phyloP scores from a whole-genome alignment of 2,113 vertebrate genomes.

The Daboia siamensis region DNA sequence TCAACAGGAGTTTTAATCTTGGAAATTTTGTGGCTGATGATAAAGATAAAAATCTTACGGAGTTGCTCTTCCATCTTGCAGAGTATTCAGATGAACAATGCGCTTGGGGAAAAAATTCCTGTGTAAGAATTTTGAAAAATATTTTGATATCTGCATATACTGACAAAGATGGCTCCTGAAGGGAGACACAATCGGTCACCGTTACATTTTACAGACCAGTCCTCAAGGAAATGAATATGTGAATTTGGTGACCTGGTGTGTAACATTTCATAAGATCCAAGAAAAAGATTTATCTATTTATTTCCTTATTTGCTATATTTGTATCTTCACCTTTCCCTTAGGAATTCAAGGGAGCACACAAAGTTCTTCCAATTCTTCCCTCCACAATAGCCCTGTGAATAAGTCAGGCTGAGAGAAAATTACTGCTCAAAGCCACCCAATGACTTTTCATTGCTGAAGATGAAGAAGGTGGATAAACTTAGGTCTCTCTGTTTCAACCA shows the following conservation, averaged over 20 bases:
- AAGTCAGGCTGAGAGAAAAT: not conserved
- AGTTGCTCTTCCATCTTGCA: conserved; percentile 18
- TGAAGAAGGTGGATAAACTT: not conserved
- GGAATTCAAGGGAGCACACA: not conserved
- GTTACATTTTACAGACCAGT: not conserved
- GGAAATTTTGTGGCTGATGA: conserved; percentile 50
- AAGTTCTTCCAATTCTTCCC: not conserved
- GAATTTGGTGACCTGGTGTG: not conserved
- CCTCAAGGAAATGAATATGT: not conserved
- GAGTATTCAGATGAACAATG: not conserved
- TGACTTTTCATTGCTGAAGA: not conserved
- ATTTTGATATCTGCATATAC: not conserved
- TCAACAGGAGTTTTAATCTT: conserved; percentile 36
- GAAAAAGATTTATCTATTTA: not conserved
- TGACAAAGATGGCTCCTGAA: not conserved
- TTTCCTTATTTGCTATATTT: not conserved
- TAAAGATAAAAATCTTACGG: conserved; percentile 32
- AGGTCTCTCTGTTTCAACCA: not conserved
- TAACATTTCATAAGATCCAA: not conserved
- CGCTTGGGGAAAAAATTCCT: not conserved
- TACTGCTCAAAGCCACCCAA: not conserved
- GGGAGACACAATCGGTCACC: not conserved
- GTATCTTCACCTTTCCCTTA: not conserved
- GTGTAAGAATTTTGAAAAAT: not conserved
- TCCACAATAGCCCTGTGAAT: not conserved